Conservation (phyloP, 2,797 vertebrate genomes). For the Megalops cyprinoides region DNA sequence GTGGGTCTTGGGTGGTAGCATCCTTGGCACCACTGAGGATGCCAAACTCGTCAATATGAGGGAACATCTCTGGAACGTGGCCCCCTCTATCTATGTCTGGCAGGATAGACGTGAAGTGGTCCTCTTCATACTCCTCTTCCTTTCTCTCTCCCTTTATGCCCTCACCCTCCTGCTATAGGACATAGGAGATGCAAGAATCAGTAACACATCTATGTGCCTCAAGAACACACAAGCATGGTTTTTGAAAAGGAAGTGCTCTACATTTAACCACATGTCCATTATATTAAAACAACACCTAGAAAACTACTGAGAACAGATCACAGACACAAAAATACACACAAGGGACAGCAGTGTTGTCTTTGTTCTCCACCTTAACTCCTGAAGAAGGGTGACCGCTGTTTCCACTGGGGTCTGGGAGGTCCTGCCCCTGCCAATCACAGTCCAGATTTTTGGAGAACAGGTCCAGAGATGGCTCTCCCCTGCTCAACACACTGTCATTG, state of each 20-base stretch:
- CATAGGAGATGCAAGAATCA: constrained; percentile 20
- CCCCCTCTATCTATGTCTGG: constrained; percentile 84
- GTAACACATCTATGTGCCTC: not conserved
- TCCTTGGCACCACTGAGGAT: constrained; percentile 79
- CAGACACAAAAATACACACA: too few species aligned
- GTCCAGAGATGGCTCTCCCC: constrained; percentile 82
- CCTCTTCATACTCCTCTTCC: constrained; percentile 81
- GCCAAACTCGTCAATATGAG: constrained; percentile 82
- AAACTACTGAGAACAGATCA: too few species aligned
- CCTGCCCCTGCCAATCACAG: constrained; percentile 91
- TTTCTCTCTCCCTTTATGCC: constrained; percentile 55
- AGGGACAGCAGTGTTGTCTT: too few species aligned
- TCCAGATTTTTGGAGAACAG: constrained; percentile 83
- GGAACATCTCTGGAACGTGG: constrained; percentile 78
- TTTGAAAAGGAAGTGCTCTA: not conserved
- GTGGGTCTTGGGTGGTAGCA: constrained; percentile 70
- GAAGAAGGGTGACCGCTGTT: constrained; percentile 72
- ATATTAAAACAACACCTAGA: not conserved
- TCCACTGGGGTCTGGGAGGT: constrained; percentile 81
- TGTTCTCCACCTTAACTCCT: constrained; percentile 87
- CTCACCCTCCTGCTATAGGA: constrained; percentile 57
- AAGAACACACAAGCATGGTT: not conserved
- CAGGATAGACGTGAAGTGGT: constrained; percentile 85
- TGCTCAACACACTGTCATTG: constrained; percentile 81
- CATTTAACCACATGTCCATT: not conserved